A percentile compares a stretch with the other conserved stretches of the same genome.
These are phyloP conservation scores for Ryuthela nishihirai DNA, from an alignment of 2,888 invertebrate species.

Conservation along the genomic window DNA sequence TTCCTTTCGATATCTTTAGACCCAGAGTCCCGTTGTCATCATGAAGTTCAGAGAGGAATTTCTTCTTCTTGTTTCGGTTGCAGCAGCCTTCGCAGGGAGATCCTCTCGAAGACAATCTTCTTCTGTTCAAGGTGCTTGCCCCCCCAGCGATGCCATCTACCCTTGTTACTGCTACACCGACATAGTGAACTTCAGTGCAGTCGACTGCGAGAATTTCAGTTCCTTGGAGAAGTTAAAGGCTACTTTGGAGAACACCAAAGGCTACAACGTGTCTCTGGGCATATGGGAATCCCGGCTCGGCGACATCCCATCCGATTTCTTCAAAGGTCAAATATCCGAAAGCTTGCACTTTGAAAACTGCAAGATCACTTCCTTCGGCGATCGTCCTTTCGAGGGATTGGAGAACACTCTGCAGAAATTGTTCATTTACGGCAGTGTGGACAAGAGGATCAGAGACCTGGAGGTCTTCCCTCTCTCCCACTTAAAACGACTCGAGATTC, in stretches of 20 bases:
- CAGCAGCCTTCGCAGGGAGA: no score
- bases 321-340: constrained; percentile 14
- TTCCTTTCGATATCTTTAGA: no score
- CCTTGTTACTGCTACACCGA: constrained; percentile 18
- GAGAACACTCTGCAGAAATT: constrained; percentile 11
- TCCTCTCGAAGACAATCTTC: no score
- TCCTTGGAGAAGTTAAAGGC: not conserved
- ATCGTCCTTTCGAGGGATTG: constrained; percentile 14
- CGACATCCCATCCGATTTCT: constrained; percentile 23
- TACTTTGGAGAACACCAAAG: constrained; percentile 5
- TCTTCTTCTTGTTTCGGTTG: no score
- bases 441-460: constrained; percentile 22
- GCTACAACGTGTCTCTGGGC: constrained; percentile 17
- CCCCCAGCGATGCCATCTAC: constrained; percentile 8
- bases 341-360: constrained; percentile 21
- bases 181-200: not conserved
- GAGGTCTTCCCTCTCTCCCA: constrained; percentile 17
- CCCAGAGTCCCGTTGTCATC: no score
- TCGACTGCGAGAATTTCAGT: constrained; percentile 7
- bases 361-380: constrained; percentile 21
- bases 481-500: constrained; percentile 6
- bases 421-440: constrained; percentile 24
- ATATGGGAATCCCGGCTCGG: constrained; percentile 10
- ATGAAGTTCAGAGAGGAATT: no score
- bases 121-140: no score